Conservation (phyloP, 2,797 vertebrate species). For the Pygocentrus nattereri region DNA sequence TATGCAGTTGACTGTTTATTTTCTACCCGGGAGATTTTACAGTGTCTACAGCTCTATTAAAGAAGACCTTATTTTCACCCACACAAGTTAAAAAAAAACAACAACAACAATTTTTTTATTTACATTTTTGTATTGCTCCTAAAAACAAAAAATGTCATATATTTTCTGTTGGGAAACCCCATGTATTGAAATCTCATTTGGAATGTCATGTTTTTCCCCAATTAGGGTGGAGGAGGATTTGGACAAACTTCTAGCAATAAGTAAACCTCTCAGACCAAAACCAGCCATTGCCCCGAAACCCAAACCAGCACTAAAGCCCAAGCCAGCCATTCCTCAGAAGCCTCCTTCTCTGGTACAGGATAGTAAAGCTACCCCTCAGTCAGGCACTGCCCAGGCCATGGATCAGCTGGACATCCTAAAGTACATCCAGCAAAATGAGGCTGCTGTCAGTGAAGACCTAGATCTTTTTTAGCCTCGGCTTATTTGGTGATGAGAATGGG, state of each 20-base stretch:
- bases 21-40: too few relatives aligned
- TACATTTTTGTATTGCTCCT: too few relatives aligned
- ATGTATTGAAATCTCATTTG: background rate
- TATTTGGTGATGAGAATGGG: background rate
- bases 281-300: constrained; percentile 60
- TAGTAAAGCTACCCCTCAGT: constrained; percentile 22
- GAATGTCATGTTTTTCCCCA: constrained; percentile 35
- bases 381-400: constrained; percentile 75
- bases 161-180: too few relatives aligned
- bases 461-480: constrained; percentile 78
- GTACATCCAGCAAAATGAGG: constrained; percentile 85
- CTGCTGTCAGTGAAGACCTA: constrained; percentile 63
- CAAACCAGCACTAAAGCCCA: constrained; percentile 57
- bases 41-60: too few relatives aligned
- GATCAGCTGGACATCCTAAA: constrained; percentile 83
- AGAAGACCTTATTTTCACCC: too few relatives aligned
- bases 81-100: too few relatives aligned
- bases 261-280: constrained; percentile 65
- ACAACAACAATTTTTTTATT: too few relatives aligned
- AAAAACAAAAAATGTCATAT: too few relatives aligned
- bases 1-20: too few relatives aligned
- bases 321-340: constrained; percentile 75
- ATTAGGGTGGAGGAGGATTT: constrained; percentile 84
- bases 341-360: constrained; percentile 53
- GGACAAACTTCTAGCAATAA: constrained; percentile 79